Percentiles rank a stretch among this genome's conserved stretches.
Conservation (phyloP, 1,140 invertebrate species). For the Scaptomyza pallida region DNA sequence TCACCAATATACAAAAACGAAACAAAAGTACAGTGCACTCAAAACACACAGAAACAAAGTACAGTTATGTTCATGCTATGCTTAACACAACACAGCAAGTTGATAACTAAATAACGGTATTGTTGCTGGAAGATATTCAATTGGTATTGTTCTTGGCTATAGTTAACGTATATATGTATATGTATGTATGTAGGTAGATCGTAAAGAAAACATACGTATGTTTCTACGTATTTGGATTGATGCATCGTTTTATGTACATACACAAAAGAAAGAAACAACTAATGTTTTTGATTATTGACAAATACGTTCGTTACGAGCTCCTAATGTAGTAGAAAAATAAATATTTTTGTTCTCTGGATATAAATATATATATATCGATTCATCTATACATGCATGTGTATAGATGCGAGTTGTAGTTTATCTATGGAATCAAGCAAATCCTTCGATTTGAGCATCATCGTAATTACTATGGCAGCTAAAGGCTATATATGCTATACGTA, state of each 20-base stretch:
- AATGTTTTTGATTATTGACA: constrained; percentile 18
- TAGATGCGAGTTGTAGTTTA: constrained; percentile 6
- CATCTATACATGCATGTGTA: neutral
- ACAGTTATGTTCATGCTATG: neutral
- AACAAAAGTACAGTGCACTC: constrained; percentile 19
- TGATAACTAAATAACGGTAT: neutral
- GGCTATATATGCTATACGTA: constrained; percentile 19
- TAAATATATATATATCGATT: constrained; percentile 1
- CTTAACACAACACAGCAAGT: constrained; percentile 8
- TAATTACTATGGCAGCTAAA: constrained; percentile 41
- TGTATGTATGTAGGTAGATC: neutral
- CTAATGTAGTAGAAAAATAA: constrained; percentile 40
- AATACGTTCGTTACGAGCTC: constrained; percentile 8
- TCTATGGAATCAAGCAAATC: constrained; percentile 7
- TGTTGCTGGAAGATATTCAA: constrained; percentile 1
- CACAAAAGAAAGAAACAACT: neutral
- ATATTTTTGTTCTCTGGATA: neutral
- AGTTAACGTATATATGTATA: neutral
- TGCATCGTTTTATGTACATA: neutral
- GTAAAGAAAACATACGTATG: constrained; percentile 1
- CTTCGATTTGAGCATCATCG: constrained; percentile 24
- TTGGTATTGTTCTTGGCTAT: constrained; percentile 4
- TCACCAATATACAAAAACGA: constrained; percentile 25
- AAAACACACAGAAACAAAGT: neutral
- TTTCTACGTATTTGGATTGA: constrained; percentile 22